phyloP scores from a whole-genome alignment of 2,888 invertebrate species.

The Sphaerophoria taeniata region DNA sequence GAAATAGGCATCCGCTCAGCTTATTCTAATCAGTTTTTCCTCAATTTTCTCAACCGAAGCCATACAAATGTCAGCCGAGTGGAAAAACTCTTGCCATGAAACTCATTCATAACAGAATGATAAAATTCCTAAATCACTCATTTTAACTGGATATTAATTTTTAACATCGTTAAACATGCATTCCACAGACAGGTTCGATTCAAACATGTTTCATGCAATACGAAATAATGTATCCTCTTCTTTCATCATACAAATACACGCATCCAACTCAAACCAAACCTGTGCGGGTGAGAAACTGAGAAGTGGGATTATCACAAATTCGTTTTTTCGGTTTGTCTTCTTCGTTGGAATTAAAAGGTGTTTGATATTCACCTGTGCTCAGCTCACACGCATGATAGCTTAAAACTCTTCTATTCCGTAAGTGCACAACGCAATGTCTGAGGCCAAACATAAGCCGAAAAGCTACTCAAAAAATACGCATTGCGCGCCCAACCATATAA shows the following conservation, averaged over 20 bases:
- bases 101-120: no score
- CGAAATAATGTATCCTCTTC: not conserved
- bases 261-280: not conserved
- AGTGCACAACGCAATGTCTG: constrained; percentile 12
- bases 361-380: constrained; percentile 58
- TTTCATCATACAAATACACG: not conserved
- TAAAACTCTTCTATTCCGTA: constrained; percentile 26
- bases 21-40: no score
- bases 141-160: no score
- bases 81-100: no score
- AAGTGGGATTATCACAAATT: not conserved
- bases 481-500: constrained; percentile 39
- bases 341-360: constrained; percentile 5
- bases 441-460: constrained; percentile 29
- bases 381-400: constrained; percentile 34
- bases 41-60: no score
- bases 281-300: not conserved
- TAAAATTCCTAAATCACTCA: no score
- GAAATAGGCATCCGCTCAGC: no score
- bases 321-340: not conserved
- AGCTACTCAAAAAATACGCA: constrained; percentile 38
- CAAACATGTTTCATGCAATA: constrained; percentile 1
- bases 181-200: not conserved
- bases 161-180: no score
- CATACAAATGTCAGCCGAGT: no score